Percentiles rank a stretch among this genome's conserved stretches.
phyloP scores from a whole-genome alignment of 2,113 vertebrate genomes.

The Furnarius figulus region DNA sequence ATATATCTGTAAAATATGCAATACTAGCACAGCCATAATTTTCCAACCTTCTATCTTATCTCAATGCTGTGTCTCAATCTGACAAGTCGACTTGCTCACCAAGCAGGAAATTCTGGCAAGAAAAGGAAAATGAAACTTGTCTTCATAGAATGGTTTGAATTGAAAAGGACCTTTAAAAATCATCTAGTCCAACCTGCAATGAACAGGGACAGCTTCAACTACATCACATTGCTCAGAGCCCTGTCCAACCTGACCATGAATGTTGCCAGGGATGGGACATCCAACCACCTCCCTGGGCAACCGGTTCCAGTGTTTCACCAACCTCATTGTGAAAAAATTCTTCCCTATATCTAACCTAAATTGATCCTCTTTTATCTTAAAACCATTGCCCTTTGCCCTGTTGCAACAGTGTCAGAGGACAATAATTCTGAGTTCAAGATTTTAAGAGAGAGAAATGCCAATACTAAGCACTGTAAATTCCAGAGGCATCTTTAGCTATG shows the following conservation, averaged over 20 bases:
- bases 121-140: background rate
- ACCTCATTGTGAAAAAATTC: background rate
- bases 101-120: background rate
- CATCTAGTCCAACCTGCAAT: background rate
- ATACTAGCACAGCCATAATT: fast-evolving
- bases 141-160: background rate
- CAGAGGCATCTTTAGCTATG: background rate
- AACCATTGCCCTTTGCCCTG: background rate
- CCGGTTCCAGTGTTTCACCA: background rate
- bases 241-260: background rate
- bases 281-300: background rate
- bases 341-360: background rate
- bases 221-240: background rate
- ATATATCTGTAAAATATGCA: background rate
- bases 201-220: background rate
- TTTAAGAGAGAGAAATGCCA: background rate
- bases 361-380: background rate
- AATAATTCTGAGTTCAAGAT: background rate
- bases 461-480: background rate
- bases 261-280: background rate
- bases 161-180: background rate
- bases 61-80: background rate
- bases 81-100: background rate
- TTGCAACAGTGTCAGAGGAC: background rate
- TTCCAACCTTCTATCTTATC: background rate